Percentiles rank a stretch among this genome's conserved stretches.
Evolutionary conservation across 2,888 invertebrate genomes (phyloP).

Genomic region (Pocota personata): DNA sequence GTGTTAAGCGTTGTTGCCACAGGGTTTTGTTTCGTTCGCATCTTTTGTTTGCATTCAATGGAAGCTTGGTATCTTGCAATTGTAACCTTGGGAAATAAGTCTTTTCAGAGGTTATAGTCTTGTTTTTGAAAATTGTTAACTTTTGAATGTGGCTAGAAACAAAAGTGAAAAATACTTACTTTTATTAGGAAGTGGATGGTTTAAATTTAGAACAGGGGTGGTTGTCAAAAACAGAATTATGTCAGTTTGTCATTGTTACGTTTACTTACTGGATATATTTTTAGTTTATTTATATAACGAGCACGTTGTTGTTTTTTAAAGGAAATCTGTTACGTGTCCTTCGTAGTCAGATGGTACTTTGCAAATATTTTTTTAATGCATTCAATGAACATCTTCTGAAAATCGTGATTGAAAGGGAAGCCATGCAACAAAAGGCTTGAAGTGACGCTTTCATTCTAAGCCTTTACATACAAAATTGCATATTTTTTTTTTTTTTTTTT

Average conservation of each 20-base stretch:
- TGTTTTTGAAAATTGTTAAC: neutral
- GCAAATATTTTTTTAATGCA: no score
- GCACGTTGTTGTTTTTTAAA: no score
- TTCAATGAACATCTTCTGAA: no score
- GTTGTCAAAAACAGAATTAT: neutral
- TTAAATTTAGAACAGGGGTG: neutral
- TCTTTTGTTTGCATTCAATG: neutral
- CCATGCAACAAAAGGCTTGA: no score
- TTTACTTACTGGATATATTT: no score
- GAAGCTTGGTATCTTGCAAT: constrained; percentile 1
- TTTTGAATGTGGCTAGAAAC: neutral
- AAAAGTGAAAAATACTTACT: neutral
- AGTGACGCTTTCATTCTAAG: no score
- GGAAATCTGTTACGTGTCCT: no score
- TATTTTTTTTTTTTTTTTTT: no score
- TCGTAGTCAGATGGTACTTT: no score
- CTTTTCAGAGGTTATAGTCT: neutral
- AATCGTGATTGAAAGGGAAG: no score
- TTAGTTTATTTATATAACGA: no score
- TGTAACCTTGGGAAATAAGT: neutral
- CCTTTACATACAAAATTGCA: no score
- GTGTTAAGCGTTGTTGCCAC: neutral
- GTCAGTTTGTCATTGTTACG: neutral
- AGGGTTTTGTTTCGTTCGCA: neutral
- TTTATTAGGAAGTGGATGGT: neutral